Base-by-base conservation (phyloP, 2,113 vertebrate genomes). In the Archilochus colubris region DNA sequence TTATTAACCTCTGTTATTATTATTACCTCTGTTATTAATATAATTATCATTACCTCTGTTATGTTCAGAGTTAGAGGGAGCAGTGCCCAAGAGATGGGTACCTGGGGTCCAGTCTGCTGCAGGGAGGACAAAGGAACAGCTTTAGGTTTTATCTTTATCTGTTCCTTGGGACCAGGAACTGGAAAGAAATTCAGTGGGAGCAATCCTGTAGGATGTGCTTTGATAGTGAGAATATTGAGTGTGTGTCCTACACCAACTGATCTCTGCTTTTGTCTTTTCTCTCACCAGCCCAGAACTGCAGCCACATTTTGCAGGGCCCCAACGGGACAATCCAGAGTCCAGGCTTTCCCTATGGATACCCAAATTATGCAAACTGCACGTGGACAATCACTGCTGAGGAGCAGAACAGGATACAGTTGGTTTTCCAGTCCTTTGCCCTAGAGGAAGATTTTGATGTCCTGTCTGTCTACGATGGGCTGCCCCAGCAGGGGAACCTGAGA, bases 321-420 rank as follows among this genome's bases (percentile, higher is more conserved):
- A 99, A 99, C 44, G 99, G 99, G 95, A 99, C 99, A 1, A 98
- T 99, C 87, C 99, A 99, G 97, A 99, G 99, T 96, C 99, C 99
- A 3, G 99, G 99, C 85, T 99, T 99, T 85, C 99, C 99, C 0
- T 99, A 99, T 6, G 99, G 99, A 92, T 99, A 99, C 94, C 99
- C 99, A 82, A 99, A 99, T 97, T 99, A 99, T 31, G 99, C 99
- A 98, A 99, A 99, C 98, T 99, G 99, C 97, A 99, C 99, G 6
- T 99, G 99, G 99, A 99, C 98, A 96, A 98, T 99, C 94, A 98
- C 98, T 30, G 98, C 98, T 0, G 98, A 99, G 68, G 99, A 99
- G 94, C 98, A 99, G 97, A 99, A 99, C 97, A 98, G 99, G 97
- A 99, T 99, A 98, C 99, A 99, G 97, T 98, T 99, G 13, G 99